Conservation (phyloP, 2,113 vertebrate genomes). For the Sorex araneus region DNA sequence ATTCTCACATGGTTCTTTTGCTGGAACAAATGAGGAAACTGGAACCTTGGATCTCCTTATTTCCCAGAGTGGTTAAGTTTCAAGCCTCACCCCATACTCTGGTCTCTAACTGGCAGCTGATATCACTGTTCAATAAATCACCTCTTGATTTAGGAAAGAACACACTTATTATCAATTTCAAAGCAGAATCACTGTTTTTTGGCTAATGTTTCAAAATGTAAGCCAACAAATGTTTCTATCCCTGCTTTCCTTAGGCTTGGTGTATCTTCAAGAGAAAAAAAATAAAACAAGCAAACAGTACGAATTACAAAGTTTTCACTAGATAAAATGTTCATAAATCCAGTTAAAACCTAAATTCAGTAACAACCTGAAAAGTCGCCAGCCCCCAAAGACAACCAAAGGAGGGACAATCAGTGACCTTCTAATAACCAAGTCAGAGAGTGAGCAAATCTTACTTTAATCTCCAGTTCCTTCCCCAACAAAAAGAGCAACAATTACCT, state of each 20-base stretch:
- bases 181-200: conserved; percentile 54
- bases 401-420: background rate
- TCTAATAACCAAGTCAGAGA: background rate
- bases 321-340: background rate
- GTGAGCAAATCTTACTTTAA: conserved; percentile 64
- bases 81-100: conserved; percentile 3
- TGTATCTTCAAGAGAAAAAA: conserved; percentile 48
- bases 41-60: background rate
- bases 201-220: conserved; percentile 64
- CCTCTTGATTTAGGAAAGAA: conserved; percentile 79
- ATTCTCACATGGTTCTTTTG: background rate
- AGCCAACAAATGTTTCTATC: conserved; percentile 35
- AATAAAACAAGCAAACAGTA: background rate
- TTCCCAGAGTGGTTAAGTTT: conserved; percentile 2
- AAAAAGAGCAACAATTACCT: conserved; percentile 89
- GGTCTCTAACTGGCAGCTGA: background rate
- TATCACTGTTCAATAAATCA: background rate
- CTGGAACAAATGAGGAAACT: conserved; percentile 48
- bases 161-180: background rate
- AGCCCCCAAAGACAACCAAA: conserved; percentile 25
- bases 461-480: conserved; percentile 46
- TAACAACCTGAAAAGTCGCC: conserved; percentile 40
- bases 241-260: conserved; percentile 13
- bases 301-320: conserved; percentile 31
- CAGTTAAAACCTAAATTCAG: conserved; percentile 53